phyloP scores from a whole-genome alignment of 92 coral and sea anemone genomes.

The Paramuricea clavata region DNA sequence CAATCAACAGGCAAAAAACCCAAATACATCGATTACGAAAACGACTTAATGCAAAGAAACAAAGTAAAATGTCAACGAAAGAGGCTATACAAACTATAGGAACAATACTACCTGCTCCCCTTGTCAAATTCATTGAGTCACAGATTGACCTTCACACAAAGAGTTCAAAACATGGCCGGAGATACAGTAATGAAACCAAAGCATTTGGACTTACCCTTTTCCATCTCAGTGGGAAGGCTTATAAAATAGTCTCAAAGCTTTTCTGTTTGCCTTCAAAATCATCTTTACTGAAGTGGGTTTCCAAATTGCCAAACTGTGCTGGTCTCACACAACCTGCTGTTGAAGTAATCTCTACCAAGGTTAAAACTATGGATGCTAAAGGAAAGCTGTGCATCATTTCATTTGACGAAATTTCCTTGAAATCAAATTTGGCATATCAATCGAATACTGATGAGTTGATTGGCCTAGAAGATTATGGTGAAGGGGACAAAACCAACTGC shows the following conservation, averaged over 20 bases:
- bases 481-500: constrained; percentile 1
- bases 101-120: not conserved
- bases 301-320: not conserved
- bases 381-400: not conserved
- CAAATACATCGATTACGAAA: not conserved
- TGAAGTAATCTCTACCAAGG: not conserved
- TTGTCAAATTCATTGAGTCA: not conserved
- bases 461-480: constrained; percentile 20
- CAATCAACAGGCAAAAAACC: not conserved
- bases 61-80: not conserved
- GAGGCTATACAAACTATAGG: not conserved
- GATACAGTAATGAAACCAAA: not conserved
- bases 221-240: too few species aligned
- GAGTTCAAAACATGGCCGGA: not conserved
- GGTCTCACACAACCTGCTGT: not conserved
- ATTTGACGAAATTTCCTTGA: constrained; percentile 23
- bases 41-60: not conserved
- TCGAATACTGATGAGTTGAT: constrained; percentile 14
- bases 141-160: not conserved
- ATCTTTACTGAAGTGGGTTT: not conserved
- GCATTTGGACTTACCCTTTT: too few species aligned
- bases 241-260: not conserved
- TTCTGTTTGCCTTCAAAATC: constrained; percentile 8
- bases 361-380: not conserved
- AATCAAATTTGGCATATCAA: not conserved